phyloP scores from a whole-genome alignment of 2,113 vertebrate species.

The Hyaena hyaena region DNA sequence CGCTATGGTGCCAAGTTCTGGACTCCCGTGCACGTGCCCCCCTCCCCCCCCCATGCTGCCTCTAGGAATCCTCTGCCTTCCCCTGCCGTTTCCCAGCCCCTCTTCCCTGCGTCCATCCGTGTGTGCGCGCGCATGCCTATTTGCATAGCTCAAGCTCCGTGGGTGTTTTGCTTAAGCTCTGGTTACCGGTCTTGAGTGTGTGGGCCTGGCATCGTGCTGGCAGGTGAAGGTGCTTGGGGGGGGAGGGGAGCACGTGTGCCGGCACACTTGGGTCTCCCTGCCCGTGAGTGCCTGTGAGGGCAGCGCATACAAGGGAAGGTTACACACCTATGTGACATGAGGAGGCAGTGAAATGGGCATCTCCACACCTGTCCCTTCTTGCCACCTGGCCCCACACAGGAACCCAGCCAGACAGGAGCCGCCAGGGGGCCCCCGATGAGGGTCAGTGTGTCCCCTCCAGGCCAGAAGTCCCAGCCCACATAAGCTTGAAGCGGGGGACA shows the following conservation, averaged over 20 bases:
- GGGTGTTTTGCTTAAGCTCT: slow-evolving; percentile 60
- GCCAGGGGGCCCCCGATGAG: not conserved
- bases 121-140: accelerated
- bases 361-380: not conserved
- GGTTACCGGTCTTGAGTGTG: not conserved
- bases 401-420: not conserved
- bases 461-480: not conserved
- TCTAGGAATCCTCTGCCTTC: not conserved
- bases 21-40: not conserved
- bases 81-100: not conserved
- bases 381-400: not conserved
- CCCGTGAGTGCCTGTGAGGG: not conserved
- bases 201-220: not conserved
- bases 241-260: accelerated
- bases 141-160: not conserved
- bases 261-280: not conserved
- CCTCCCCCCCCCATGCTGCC: not conserved
- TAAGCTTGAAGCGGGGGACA: not conserved
- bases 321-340: not conserved
- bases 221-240: not conserved
- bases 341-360: not conserved
- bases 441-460: not conserved
- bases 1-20: not conserved
- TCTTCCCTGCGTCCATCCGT: not conserved
- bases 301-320: not conserved